Conservation (phyloP, 2,113 vertebrate species). For the Corynorhinus townsendii region DNA sequence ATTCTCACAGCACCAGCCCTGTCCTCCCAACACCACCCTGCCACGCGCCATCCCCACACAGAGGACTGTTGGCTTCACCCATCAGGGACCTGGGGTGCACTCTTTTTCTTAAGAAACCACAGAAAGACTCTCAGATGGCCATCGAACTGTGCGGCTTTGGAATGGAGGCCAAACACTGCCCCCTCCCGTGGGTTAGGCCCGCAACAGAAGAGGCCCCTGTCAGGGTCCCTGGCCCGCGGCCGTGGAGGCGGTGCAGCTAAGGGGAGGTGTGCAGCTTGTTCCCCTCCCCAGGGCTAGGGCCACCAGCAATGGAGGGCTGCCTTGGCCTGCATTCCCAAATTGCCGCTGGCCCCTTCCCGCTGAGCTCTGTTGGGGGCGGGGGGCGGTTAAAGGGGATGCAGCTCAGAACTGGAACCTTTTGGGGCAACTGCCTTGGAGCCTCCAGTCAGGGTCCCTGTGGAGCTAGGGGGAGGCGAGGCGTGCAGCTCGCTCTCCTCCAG, state of each 20-base stretch:
- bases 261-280: neutral
- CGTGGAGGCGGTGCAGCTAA: neutral
- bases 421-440: neutral
- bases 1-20: neutral
- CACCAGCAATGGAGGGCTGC: neutral
- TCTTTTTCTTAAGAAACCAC: neutral
- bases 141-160: neutral
- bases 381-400: too few relatives aligned
- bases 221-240: neutral
- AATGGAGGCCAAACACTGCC: neutral
- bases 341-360: neutral
- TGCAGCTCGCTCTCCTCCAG: too few relatives aligned
- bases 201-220: neutral
- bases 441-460: neutral
- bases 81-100: neutral
- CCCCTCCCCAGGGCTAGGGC: neutral
- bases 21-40: neutral
- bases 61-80: neutral
- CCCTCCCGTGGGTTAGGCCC: neutral
- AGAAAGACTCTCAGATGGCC: neutral
- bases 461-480: neutral
- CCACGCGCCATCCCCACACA: neutral
- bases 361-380: neutral
- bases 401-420: neutral
- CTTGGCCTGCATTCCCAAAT: neutral